Conservation (phyloP, 2,797 vertebrate species). For the Bryconaethiops microstoma region DNA sequence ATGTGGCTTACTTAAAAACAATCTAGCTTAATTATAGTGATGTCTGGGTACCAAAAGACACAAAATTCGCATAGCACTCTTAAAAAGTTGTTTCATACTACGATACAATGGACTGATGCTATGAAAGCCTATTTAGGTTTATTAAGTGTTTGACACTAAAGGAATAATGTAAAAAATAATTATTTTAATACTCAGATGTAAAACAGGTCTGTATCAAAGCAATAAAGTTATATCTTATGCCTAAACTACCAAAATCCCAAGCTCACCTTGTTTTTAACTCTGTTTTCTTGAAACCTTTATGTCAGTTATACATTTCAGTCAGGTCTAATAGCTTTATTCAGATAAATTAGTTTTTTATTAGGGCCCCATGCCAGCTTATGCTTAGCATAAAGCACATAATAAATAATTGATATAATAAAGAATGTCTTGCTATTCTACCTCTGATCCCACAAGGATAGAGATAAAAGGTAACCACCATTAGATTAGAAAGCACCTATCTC, state of each 20-base stretch:
- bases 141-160: too few species aligned
- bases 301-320: background rate
- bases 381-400: background rate
- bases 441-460: background rate
- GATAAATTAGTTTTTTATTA: background rate
- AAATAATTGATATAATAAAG: background rate
- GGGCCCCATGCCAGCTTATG: background rate
- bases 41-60: background rate
- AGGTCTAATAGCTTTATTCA: background rate
- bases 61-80: background rate
- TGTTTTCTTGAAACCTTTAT: too few species aligned
- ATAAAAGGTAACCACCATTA: background rate
- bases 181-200: too few species aligned
- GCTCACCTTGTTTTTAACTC: background rate
- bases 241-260: background rate
- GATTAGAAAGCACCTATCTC: background rate
- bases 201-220: too few species aligned
- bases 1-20: background rate
- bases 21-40: background rate
- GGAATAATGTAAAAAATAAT: too few species aligned
- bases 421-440: background rate
- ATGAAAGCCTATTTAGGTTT: background rate
- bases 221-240: background rate
- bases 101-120: background rate
- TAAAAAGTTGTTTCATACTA: background rate